Conservation (phyloP, 2,888 invertebrate genomes). For the Sycophila texana region DNA sequence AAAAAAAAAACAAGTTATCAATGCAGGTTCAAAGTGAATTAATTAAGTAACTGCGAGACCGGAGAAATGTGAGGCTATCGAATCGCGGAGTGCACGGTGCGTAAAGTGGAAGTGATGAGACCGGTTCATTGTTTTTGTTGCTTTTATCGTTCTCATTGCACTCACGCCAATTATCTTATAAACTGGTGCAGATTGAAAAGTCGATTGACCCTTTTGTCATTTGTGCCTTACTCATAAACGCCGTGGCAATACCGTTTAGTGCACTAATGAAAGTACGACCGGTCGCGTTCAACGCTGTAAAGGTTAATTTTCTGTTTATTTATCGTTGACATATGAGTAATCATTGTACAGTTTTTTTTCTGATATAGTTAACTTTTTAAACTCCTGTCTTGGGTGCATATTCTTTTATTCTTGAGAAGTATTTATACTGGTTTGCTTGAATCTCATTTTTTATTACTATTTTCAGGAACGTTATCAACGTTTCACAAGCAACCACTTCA, state of each 20-base stretch:
- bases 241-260: neutral
- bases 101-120: conserved; percentile 14
- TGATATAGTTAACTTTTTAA: too few relatives aligned
- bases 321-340: too few relatives aligned
- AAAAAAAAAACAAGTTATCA: too few relatives aligned
- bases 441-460: neutral
- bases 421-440: too few relatives aligned
- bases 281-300: conserved; percentile 4
- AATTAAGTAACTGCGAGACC: too few relatives aligned
- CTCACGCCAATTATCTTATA: conserved; percentile 52
- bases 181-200: conserved; percentile 49
- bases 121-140: conserved; percentile 10
- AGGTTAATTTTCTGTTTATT: conserved; percentile 38
- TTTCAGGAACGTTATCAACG: conserved; percentile 34
- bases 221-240: conserved; percentile 37
- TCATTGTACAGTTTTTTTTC: too few relatives aligned
- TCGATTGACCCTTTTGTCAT: conserved; percentile 56
- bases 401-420: too few relatives aligned
- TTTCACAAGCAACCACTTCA: conserved; percentile 20
- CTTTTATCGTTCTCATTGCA: conserved; percentile 14
- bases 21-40: too few relatives aligned
- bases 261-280: neutral
- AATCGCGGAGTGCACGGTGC: neutral
- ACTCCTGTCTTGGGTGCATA: too few relatives aligned
- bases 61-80: neutral